phyloP scores from a whole-genome alignment of 2,113 vertebrate species.

The Ammospiza nelsoni region DNA sequence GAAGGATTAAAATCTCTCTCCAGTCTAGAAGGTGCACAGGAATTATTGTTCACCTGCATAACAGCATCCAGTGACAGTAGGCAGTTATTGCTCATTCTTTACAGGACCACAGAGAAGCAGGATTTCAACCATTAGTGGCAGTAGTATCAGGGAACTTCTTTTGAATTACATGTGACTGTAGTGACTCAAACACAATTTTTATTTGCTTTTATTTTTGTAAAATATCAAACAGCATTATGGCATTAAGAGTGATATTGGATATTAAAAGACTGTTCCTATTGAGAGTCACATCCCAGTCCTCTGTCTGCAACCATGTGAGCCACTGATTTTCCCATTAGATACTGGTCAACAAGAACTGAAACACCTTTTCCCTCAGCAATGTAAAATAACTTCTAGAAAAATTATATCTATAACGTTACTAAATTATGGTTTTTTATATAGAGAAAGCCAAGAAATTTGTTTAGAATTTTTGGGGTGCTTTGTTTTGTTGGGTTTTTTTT shows the following conservation, averaged over 20 bases:
- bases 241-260: not conserved
- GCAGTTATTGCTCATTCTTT: not conserved
- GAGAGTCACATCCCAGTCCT: not conserved
- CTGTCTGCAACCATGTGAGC: not conserved
- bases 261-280: not conserved
- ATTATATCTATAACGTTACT: fast-evolving
- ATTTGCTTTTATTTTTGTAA: not conserved
- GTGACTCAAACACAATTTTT: not conserved
- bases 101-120: not conserved
- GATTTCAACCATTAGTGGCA: not conserved
- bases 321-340: not conserved
- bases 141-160: not conserved
- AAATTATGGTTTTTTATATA: not conserved
- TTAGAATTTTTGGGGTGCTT: not conserved
- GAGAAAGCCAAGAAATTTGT: not conserved
- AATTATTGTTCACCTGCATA: not conserved
- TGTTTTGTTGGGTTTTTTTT: not conserved
- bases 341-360: not conserved
- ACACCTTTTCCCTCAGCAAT: not conserved
- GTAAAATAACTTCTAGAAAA: not conserved
- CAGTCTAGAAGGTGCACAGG: not conserved
- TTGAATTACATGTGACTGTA: not conserved
- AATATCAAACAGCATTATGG: not conserved
- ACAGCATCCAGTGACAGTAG: not conserved
- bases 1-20: not conserved